These are phyloP conservation scores for Bombycilla garrulus DNA, from an alignment of 2,113 vertebrate genomes.

Conservation along the genomic window DNA sequence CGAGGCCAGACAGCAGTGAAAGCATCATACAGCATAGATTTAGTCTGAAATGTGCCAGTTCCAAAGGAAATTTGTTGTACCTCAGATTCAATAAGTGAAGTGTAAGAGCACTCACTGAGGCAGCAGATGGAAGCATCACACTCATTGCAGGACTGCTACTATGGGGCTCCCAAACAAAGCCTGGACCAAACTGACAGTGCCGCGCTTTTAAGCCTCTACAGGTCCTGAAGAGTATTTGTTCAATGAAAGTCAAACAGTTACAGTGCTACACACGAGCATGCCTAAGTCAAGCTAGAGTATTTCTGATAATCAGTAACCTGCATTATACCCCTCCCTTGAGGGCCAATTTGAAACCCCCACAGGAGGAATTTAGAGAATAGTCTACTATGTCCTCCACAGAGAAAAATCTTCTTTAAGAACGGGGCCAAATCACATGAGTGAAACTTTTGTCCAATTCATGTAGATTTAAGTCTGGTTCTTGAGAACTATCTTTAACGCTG, in stretches of 20 bases:
- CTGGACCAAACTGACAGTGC: not conserved
- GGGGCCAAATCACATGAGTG: not conserved
- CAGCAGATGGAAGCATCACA: not conserved
- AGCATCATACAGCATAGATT: not conserved
- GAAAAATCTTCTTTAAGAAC: not conserved
- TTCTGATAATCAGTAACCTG: not conserved
- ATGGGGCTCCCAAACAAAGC: not conserved
- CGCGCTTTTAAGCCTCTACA: not conserved
- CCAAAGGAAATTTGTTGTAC: not conserved
- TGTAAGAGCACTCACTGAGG: not conserved
- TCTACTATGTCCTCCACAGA: not conserved
- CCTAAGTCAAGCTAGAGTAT: not conserved
- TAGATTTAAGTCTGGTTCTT: not conserved
- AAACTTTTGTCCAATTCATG: not conserved
- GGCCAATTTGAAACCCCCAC: not conserved
- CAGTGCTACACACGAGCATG: not conserved
- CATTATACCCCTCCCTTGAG: not conserved
- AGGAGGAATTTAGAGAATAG: not conserved
- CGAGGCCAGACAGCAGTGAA: not conserved
- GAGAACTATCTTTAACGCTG: not conserved
- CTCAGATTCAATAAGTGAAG: not conserved
- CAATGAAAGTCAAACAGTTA: not conserved
- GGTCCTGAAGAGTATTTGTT: not conserved
- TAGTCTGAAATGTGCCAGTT: not conserved
- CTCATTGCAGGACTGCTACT: not conserved